Base-by-base conservation (phyloP, 2,113 vertebrate genomes). In the Microtus pennsylvanicus region DNA sequence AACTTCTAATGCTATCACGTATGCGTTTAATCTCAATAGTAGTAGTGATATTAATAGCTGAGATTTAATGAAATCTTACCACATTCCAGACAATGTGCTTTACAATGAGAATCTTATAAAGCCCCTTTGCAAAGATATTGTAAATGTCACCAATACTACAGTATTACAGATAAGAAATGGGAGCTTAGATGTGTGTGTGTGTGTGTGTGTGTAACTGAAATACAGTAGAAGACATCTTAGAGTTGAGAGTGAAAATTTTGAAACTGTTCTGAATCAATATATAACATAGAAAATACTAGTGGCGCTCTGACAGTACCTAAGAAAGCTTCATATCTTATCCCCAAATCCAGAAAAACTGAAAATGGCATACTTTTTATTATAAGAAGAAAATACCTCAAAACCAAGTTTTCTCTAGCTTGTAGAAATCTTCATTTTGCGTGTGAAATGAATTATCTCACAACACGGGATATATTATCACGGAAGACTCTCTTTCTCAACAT, bases 61-160 rank as follows among this genome's bases (percentile, higher is more conserved):
- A 96, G 87, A 87, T 78, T 85, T 93, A 81, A 91, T 96, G 88
- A 95, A 93, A 89, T 95, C 33, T 69, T 87, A 83, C 42, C 61
- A 89, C 47, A 88, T 86, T 83, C 17, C 47, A 80, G 92, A 87
- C 61, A 94, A 90, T 35, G 26, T 87, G 38, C 52, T 83, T 93
- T 96, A 72, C 72, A 91, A 17, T 83, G 35, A 94, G 7, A 70
- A 93, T 81, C 91, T 93, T 85, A 86, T 80, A 89, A 95, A 93
- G 76, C 5, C 50, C 11, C 74, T 91, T 90, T 74, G 67, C n/a
- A 17, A 89, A 88, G 76, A 80, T 72, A 90, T 63, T 67, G 10
- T 74, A 92, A 61, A 78, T 94, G 52, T 83, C 58, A 87, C 85
- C 83, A 93, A n/a, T 89, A 76, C 89, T 74, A 87, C 0, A 88